Evolutionary conservation across 2,113 vertebrate species (phyloP).

Genomic region (Nyctereutes procyonoides): DNA sequence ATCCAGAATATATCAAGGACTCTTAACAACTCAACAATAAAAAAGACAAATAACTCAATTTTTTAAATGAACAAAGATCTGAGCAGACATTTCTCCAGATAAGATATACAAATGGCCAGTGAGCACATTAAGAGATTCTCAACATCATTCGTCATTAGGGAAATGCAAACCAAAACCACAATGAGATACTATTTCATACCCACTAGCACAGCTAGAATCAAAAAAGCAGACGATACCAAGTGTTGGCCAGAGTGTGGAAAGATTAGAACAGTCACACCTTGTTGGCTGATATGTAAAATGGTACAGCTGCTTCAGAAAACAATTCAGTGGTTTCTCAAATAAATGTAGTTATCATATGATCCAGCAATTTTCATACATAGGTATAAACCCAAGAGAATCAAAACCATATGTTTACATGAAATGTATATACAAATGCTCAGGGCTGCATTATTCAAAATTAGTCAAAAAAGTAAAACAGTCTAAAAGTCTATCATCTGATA

Average conservation of each 20-base stretch:
- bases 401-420: not conserved
- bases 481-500: not conserved
- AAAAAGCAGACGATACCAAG: not conserved
- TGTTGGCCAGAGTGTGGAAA: not conserved
- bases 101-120: not conserved
- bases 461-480: not conserved
- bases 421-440: not conserved
- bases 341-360: not conserved
- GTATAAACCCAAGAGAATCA: not conserved
- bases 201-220: not conserved
- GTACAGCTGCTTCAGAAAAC: not conserved
- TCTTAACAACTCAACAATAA: not conserved
- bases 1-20: not conserved
- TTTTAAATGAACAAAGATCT: not conserved
- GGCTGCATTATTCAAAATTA: not conserved
- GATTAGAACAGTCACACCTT: not conserved
- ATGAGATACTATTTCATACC: not conserved
- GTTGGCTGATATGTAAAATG: not conserved
- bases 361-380: not conserved
- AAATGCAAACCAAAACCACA: not conserved
- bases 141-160: not conserved
- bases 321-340: not conserved
- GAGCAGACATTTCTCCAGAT: too few species aligned
- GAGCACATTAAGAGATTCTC: not conserved
- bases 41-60: not conserved